These are phyloP conservation scores for Forbesichthys agassizii DNA, from an alignment of 2,113 vertebrate species.

Conservation along the genomic window DNA sequence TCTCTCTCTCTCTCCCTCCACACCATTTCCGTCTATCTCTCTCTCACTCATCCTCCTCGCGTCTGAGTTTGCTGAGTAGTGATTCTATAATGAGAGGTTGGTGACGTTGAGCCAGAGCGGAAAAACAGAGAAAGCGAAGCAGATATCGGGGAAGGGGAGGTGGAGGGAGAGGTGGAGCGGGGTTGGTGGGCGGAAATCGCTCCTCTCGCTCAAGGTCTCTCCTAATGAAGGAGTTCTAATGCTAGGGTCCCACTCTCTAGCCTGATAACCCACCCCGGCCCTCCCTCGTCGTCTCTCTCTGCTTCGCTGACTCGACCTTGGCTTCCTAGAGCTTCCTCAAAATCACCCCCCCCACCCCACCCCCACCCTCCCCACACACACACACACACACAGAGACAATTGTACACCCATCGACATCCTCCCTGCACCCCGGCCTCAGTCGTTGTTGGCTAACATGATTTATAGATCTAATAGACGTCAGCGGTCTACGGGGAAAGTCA, in stretches of 20 bases:
- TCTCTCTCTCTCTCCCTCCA: constrained; percentile 11
- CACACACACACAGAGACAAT: background rate
- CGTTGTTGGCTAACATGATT: no score
- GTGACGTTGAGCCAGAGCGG: constrained; percentile 51
- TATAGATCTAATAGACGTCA: no score
- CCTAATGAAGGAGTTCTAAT: constrained; percentile 73
- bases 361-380: background rate
- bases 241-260: constrained; percentile 47
- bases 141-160: constrained; percentile 15
- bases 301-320: constrained; percentile 70
- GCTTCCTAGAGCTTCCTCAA: constrained; percentile 60
- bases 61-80: constrained; percentile 67
- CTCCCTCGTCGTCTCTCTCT: constrained; percentile 32
- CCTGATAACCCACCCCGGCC: constrained; percentile 1
- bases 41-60: background rate
- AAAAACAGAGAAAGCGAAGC: constrained; percentile 67
- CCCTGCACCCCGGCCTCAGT: no score
- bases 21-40: background rate
- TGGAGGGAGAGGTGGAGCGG: background rate
- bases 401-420: no score
- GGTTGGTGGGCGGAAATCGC: constrained; percentile 26
- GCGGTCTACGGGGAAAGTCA: no score
- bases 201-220: constrained; percentile 71
- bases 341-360: constrained; percentile 50
- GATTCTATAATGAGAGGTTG: constrained; percentile 70